Conservation (phyloP, 1,140 invertebrate species). For the Cotesia glomerata region DNA sequence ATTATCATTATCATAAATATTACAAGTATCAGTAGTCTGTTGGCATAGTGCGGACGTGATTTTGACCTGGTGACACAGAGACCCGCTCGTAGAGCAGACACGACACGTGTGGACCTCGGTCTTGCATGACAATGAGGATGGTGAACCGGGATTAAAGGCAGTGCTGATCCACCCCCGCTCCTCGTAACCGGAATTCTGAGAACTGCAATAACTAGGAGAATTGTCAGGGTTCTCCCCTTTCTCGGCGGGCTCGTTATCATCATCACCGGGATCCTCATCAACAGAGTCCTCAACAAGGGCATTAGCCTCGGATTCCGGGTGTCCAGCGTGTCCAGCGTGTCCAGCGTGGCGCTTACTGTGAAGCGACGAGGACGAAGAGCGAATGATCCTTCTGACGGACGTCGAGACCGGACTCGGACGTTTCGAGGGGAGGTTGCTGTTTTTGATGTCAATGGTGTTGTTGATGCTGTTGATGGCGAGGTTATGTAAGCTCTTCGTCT, state of each 20-base stretch:
- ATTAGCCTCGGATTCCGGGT: too few relatives aligned
- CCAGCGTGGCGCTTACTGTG: not conserved
- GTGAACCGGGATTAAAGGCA: conserved; percentile 25
- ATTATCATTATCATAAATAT: not conserved
- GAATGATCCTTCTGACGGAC: conserved; percentile 48
- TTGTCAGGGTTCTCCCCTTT: not conserved
- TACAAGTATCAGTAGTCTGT: not conserved
- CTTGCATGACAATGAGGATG: conserved; percentile 1
- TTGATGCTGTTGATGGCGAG: not conserved
- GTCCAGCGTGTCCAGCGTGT: too few relatives aligned
- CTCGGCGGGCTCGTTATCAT: not conserved
- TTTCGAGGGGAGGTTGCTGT: conserved; percentile 1
- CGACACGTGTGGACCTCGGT: conserved; percentile 4
- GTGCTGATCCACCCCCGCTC: conserved; percentile 17
- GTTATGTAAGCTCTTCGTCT: conserved; percentile 19
- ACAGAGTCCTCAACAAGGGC: not conserved
- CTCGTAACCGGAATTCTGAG: conserved; percentile 11
- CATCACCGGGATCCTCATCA: conserved; percentile 1
- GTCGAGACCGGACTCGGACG: not conserved
- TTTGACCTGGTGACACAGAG: not conserved
- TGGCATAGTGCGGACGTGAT: not conserved
- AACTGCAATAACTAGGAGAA: not conserved
- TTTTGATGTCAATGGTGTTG: not conserved
- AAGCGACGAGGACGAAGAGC: conserved; percentile 23
- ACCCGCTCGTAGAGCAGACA: not conserved